Conservation (phyloP, 1,140 invertebrate genomes). For the Drosophila parabipectinata region DNA sequence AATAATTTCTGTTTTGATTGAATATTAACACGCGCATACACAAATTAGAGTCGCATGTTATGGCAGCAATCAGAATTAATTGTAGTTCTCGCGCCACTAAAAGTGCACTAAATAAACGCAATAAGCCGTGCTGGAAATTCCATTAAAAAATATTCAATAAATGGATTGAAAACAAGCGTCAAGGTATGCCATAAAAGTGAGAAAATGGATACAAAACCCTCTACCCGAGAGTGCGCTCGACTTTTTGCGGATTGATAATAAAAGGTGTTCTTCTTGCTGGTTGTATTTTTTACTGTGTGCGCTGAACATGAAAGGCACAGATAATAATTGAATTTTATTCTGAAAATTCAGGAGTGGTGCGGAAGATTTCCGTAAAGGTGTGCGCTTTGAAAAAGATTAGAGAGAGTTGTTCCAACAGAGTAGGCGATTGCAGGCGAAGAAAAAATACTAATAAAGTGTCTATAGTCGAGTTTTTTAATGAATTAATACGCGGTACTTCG, state of each 20-base stretch:
- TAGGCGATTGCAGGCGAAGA: neutral
- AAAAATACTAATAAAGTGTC: too few relatives aligned
- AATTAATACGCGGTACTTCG: too few relatives aligned
- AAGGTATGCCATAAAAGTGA: constrained; percentile 10
- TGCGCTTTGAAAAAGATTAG: constrained; percentile 33
- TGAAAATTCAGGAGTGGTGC: constrained; percentile 17
- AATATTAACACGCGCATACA: constrained; percentile 56
- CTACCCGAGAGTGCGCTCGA: constrained; percentile 4
- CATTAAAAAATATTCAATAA: constrained; percentile 57
- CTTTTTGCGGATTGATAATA: constrained; percentile 34
- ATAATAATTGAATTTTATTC: constrained; percentile 73
- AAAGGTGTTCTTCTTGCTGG: constrained; percentile 16
- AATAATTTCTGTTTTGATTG: constrained; percentile 48
- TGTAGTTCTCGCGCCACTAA: constrained; percentile 39
- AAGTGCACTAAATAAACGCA: constrained; percentile 27
- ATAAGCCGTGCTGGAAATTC: constrained; percentile 52
- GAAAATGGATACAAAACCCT: constrained; percentile 2
- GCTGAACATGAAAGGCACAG: constrained; percentile 50
- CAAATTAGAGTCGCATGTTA: constrained; percentile 32
- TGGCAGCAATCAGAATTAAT: constrained; percentile 68
- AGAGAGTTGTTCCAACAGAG: neutral
- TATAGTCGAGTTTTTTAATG: too few relatives aligned
- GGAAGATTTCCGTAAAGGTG: constrained; percentile 14
- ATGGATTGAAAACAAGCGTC: constrained; percentile 31
- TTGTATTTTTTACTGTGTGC: constrained; percentile 30